Conservation (phyloP, 2,113 vertebrate species). For the Gallinago media region DNA sequence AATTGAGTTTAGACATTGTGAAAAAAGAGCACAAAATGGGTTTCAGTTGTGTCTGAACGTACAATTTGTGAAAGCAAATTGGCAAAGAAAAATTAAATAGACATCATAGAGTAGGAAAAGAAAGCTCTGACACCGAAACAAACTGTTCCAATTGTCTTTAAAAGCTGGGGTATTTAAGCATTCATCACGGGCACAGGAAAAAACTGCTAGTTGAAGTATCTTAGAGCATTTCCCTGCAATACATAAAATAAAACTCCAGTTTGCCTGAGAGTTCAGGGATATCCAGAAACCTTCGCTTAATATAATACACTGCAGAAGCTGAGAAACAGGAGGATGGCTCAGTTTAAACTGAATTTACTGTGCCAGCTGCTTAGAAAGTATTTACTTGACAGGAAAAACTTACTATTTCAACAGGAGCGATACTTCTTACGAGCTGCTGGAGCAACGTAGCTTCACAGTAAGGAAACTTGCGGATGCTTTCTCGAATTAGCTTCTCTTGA, state of each 20-base stretch:
- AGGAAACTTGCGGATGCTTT: conserved; percentile 95
- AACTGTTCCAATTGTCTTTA: not conserved
- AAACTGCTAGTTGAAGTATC: not conserved
- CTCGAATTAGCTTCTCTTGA: conserved; percentile 94
- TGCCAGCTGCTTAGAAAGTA: not conserved
- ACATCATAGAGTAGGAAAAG: not conserved
- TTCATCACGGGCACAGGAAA: not conserved
- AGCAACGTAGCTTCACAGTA: conserved; percentile 94
- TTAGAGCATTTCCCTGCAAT: not conserved
- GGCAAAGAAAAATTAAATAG: not conserved
- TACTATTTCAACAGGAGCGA: conserved; percentile 96
- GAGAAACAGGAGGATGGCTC: not conserved
- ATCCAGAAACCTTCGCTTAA: not conserved
- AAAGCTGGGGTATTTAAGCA: not conserved
- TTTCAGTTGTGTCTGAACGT: not conserved
- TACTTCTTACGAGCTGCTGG: conserved; percentile 96
- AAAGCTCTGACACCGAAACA: not conserved
- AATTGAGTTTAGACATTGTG: not conserved
- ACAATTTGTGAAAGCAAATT: not conserved
- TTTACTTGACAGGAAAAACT: conserved; percentile 59
- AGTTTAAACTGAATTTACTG: not conserved
- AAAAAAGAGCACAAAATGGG: not conserved
- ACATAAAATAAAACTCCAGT: not conserved
- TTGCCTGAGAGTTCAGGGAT: not conserved
- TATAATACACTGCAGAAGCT: not conserved